These are phyloP conservation scores for Pristionchus japonicus DNA, from an alignment of 2,888 invertebrate genomes.

Conservation along the genomic window DNA sequence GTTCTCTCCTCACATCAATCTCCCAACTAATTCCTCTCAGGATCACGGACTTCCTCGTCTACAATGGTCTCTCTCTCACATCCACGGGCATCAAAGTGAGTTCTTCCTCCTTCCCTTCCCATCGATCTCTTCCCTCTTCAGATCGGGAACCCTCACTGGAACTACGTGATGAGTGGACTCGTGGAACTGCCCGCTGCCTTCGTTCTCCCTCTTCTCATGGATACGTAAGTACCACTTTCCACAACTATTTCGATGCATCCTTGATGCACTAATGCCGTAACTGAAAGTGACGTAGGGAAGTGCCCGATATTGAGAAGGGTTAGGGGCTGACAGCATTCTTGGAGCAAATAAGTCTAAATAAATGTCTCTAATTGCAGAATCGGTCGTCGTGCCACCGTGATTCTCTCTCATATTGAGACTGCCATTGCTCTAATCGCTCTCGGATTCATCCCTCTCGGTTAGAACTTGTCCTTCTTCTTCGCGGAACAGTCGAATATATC, in stretches of 20 bases:
- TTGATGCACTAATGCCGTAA: no score
- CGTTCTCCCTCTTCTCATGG: constrained; percentile 40
- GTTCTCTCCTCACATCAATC: not conserved
- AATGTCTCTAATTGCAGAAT: not conserved
- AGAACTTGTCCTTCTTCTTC: not conserved
- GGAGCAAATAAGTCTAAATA: no score
- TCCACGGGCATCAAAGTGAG: constrained; percentile 36
- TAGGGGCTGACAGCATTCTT: no score
- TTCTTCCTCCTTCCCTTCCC: not conserved
- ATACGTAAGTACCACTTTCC: constrained; percentile 27
- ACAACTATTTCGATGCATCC: no score
- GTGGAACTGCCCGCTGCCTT: constrained; percentile 44
- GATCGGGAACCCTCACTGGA: constrained; percentile 44
- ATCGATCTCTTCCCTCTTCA: not conserved
- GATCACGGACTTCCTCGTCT: constrained; percentile 46
- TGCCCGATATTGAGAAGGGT: no score
- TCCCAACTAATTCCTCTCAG: not conserved
- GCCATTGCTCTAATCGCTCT: constrained; percentile 33
- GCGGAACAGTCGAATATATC: not conserved
- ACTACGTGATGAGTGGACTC: constrained; percentile 43
- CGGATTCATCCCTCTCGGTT: constrained; percentile 40
- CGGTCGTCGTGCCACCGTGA: constrained; percentile 42
- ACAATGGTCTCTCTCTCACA: constrained; percentile 46
- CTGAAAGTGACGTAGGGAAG: no score
- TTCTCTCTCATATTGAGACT: constrained; percentile 42